Evolutionary conservation across 2,888 invertebrate genomes (phyloP).

Genomic region (Nomada fabriciana): DNA sequence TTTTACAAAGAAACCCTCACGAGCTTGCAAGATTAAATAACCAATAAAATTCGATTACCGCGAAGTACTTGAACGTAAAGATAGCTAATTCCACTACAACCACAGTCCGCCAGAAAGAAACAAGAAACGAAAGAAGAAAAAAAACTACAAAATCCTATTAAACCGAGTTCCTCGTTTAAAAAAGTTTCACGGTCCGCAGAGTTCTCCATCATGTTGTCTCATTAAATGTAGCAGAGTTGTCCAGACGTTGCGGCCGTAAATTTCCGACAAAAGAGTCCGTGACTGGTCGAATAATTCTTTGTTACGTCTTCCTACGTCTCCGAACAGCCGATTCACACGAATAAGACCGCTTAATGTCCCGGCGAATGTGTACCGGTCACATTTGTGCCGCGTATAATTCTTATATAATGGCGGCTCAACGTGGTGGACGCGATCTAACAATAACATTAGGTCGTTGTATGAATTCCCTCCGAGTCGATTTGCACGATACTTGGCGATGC

Average conservation of each 20-base stretch:
- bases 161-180: too few species aligned
- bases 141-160: too few species aligned
- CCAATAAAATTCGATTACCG: too few species aligned
- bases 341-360: conserved; percentile 13
- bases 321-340: conserved; percentile 37
- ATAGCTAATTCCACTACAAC: too few species aligned
- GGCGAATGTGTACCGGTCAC: conserved; percentile 24
- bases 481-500: neutral
- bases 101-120: too few species aligned
- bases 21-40: too few species aligned
- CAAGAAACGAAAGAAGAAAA: too few species aligned
- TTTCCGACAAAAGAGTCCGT: conserved; percentile 1
- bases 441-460: conserved; percentile 16
- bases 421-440: neutral
- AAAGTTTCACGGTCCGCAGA: too few species aligned
- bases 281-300: conserved; percentile 27
- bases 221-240: neutral
- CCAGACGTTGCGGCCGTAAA: neutral
- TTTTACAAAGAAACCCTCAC: too few species aligned
- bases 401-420: conserved; percentile 25
- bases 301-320: conserved; percentile 31
- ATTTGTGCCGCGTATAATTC: conserved; percentile 20
- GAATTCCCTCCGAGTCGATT: neutral
- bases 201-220: neutral
- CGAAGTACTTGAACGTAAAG: too few species aligned